Base-by-base conservation (phyloP, 2,797 vertebrate species). In the Parotocinclus haroldoi region DNA sequence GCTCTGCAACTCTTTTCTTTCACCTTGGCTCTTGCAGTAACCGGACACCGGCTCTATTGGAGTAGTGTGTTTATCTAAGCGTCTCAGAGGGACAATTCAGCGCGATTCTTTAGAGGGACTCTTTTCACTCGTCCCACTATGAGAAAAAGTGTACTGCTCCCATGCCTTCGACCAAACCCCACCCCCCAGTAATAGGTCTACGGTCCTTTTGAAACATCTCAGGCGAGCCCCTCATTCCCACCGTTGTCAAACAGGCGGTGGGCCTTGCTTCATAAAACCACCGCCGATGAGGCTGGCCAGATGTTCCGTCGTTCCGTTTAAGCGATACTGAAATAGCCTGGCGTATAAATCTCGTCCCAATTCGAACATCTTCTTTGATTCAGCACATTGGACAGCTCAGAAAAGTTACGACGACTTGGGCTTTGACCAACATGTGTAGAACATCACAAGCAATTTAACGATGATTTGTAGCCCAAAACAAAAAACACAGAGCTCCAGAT, bases 21-120 rank as follows among this genome's bases (percentile, higher is more conserved):
- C 79, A 81, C 79, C 62, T 82, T 79, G 77, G 79, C 81, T 81
- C 75, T 68, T 77, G 82, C 69, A 83, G 89, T 77, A 89, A 90
- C 82, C 76, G 37, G 85, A 91, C 83, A 83, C 87, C 76, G 63
- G 59, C 50, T 78, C 82, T 81, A 80, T 89, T 86, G 87, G 82
- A 84, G 76, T 76, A 73, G 68, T 78, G 86, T 87, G 87, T 89
- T 90, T 89, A 87, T 86, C 86, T 85, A 87, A 87, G 78, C 60
- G 80, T 89, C 89, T 88, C 87, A 70, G 75, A 72, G 87, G 87
- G 84, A 87, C 82, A 74, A 83, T 65, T 80, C 77, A 81, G 61
- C 80, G 78, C 71, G 81, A 81, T 79, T 86, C 82, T 84, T 87
- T 79, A 78, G 81, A 78, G 81, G 82, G 82, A 83, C 76, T 85